These are phyloP conservation scores for Oscheius sp. DNA, from an alignment of 1,140 invertebrate species.

Conservation along the genomic window DNA sequence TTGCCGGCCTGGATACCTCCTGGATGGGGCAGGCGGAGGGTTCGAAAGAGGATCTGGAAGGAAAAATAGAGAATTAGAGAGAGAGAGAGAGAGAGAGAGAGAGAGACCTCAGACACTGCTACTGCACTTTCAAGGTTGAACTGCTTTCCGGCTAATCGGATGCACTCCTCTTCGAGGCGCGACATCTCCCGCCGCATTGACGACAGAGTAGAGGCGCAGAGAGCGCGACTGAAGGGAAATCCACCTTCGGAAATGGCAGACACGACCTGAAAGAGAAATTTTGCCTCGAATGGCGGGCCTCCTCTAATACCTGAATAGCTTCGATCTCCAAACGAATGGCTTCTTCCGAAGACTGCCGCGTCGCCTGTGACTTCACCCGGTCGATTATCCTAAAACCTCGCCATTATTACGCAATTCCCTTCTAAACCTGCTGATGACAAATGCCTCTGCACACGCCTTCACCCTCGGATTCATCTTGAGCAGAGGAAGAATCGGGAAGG, in stretches of 20 bases:
- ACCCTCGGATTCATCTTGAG: conserved; percentile 1
- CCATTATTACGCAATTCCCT: neutral
- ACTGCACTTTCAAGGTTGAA: neutral
- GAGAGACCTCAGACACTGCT: neutral
- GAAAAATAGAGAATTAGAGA: neutral
- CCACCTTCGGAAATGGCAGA: neutral
- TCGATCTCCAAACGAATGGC: neutral
- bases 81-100: too few species aligned
- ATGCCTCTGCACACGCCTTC: neutral
- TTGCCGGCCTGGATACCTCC: neutral
- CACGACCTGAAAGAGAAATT: neutral
- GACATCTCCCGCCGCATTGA: neutral
- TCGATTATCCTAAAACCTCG: neutral
- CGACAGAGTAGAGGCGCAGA: neutral
- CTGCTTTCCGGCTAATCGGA: neutral
- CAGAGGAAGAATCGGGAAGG: neutral
- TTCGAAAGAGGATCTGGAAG: conserved; percentile 9
- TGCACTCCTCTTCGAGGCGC: neutral
- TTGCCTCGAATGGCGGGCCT: too few species aligned
- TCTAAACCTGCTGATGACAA: neutral
- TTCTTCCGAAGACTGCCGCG: neutral
- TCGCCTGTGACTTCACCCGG: neutral
- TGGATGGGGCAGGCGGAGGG: conserved; percentile 14
- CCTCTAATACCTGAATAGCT: conserved; percentile 1
- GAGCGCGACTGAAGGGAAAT: neutral